Conservation (phyloP, 1,140 invertebrate species). For the Hypsibius dujardini region DNA sequence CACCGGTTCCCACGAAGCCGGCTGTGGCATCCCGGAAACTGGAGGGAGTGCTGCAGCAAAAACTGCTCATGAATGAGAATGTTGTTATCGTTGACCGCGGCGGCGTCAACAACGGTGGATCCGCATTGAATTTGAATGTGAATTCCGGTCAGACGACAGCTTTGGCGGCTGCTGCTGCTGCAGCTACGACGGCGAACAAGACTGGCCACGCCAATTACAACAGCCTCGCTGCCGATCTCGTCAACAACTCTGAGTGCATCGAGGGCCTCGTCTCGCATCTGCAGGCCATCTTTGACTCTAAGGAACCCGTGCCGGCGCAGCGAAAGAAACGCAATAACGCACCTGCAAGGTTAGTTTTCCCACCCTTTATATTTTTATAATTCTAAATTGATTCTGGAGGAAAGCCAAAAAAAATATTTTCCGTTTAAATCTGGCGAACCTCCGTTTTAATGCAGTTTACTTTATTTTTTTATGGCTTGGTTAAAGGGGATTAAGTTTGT, state of each 20-base stretch:
- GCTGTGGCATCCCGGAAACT: neutral
- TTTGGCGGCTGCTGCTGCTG: neutral
- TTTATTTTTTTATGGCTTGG: too few species aligned
- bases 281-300: neutral
- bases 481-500: too few species aligned
- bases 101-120: neutral
- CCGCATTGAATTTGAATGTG: neutral
- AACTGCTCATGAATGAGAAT: neutral
- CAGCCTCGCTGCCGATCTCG: neutral
- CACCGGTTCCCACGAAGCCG: neutral
- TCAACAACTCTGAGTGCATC: slow-evolving; percentile 13
- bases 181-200: neutral
- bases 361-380: too few species aligned
- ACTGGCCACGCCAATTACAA: neutral
- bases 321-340: neutral
- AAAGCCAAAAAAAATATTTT: too few species aligned
- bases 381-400: too few species aligned
- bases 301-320: neutral
- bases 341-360: too few species aligned
- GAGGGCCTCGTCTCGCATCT: slow-evolving; percentile 9
- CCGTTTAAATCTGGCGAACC: too few species aligned
- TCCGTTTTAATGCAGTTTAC: too few species aligned
- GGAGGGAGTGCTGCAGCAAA: neutral
- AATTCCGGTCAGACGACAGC: neutral
- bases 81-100: neutral